Conservation (phyloP, 2,888 invertebrate species). For the Ganaspis brasiliensis region DNA sequence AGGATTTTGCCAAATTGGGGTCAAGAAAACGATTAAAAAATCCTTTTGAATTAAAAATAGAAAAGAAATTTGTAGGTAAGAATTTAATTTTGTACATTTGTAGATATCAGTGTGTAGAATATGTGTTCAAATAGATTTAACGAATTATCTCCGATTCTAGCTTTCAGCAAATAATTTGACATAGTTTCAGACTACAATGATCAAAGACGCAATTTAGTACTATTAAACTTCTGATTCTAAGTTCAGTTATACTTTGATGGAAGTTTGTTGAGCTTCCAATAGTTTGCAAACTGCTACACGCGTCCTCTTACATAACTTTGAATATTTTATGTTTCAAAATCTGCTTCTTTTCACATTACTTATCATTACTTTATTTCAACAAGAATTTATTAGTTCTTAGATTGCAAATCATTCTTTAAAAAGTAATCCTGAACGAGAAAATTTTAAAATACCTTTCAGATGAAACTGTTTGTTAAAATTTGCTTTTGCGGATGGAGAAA, state of each 20-base stretch:
- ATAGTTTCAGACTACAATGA: constrained; percentile 11
- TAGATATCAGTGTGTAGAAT: too few species aligned
- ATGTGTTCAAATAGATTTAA: neutral
- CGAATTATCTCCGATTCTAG: neutral
- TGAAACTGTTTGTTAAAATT: too few species aligned
- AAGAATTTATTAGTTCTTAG: too few species aligned
- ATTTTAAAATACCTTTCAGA: too few species aligned
- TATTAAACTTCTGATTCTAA: constrained; percentile 10
- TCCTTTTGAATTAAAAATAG: neutral
- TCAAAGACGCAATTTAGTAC: constrained; percentile 23
- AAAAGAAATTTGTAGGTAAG: neutral
- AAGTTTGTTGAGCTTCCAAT: constrained; percentile 18
- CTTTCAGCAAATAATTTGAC: constrained; percentile 14
- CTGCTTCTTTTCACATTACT: neutral
- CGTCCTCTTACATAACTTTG: neutral
- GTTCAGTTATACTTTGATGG: constrained; percentile 22
- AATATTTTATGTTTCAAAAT: neutral
- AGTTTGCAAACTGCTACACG: constrained; percentile 12
- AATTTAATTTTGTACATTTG: neutral
- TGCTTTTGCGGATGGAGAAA: too few species aligned
- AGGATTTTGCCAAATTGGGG: neutral
- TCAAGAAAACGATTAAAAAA: neutral
- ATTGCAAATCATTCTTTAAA: too few species aligned
- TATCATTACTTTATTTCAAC: neutral
- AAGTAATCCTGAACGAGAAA: too few species aligned